A percentile compares a stretch with the other conserved stretches of the same genome.
Conservation (phyloP, 53 echinoderm and acorn worm genomes). For the Echinarachnius parma region DNA sequence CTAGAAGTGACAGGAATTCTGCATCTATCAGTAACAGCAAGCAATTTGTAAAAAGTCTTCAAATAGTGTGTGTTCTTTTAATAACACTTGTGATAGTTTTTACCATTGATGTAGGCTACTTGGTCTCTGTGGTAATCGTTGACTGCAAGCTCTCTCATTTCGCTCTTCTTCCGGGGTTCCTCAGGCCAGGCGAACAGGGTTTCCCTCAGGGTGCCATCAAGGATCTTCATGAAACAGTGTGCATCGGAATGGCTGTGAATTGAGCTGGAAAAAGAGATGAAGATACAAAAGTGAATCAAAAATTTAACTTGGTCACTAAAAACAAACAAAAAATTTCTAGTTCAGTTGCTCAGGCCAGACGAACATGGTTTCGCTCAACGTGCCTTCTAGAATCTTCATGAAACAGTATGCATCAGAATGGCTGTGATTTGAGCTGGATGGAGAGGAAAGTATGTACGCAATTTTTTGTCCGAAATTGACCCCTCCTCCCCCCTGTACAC, state of each 20-base stretch:
- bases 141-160: conserved; percentile 52
- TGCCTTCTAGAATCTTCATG: conserved; percentile 64
- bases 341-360: conserved; percentile 88
- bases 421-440: conserved; percentile 83
- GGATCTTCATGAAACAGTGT: conserved; percentile 96
- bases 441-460: too few species aligned
- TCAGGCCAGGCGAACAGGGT: conserved; percentile 75
- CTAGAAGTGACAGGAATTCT: too few species aligned
- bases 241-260: conserved; percentile 96
- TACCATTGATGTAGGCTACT: conserved; percentile 81
- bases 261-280: conserved; percentile 42
- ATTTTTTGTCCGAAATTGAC: too few species aligned
- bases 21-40: too few species aligned
- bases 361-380: conserved; percentile 61
- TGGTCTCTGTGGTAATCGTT: conserved; percentile 71
- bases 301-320: not conserved
- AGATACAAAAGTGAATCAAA: not conserved
- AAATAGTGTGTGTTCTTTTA: too few species aligned
- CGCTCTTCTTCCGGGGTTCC: conserved; percentile 49
- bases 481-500: too few species aligned
- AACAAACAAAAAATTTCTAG: too few species aligned
- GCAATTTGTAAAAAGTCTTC: too few species aligned
- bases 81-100: too few species aligned
- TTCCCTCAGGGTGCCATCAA: conserved; percentile 81
- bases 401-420: conserved; percentile 32